phyloP scores from a whole-genome alignment of 2,113 vertebrate genomes.

The Nibea coibor region DNA sequence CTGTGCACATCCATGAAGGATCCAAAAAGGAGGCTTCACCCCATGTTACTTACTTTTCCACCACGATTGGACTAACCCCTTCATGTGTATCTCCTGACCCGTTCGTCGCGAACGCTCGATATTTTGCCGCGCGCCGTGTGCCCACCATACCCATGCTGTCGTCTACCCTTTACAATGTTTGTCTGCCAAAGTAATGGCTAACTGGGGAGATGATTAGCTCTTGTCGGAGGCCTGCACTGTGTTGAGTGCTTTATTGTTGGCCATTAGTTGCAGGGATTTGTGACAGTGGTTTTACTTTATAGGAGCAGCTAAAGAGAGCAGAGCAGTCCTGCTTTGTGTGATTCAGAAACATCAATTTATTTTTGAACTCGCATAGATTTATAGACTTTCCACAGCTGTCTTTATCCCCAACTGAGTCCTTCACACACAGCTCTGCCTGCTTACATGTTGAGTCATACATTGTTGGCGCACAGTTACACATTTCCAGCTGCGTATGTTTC shows the following conservation, averaged over 20 bases:
- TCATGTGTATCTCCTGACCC: not conserved
- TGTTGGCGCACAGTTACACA: not conserved
- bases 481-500: not conserved
- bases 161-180: conserved; percentile 14
- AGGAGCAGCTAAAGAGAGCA: conserved; percentile 24
- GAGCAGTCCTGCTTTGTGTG: not conserved
- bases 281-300: conserved; percentile 27
- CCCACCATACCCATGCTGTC: conserved; percentile 5
- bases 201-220: conserved; percentile 45
- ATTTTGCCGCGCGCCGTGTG: not conserved
- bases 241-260: conserved; percentile 24
- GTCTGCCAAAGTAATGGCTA: conserved; percentile 28
- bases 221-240: conserved; percentile 26
- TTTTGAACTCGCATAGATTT: conserved; percentile 15
- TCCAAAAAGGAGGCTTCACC: not conserved
- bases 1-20: not conserved
- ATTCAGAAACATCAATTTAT: conserved; percentile 28
- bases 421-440: not conserved
- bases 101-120: conserved; percentile 3
- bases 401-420: not conserved
- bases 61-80: not conserved
- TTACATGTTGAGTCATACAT: not conserved
- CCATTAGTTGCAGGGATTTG: conserved; percentile 37
- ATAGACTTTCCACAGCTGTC: not conserved
- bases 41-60: conserved; percentile 1